phyloP scores from a whole-genome alignment of 2,113 vertebrate genomes.

The Ictidomys tridecemlineatus region DNA sequence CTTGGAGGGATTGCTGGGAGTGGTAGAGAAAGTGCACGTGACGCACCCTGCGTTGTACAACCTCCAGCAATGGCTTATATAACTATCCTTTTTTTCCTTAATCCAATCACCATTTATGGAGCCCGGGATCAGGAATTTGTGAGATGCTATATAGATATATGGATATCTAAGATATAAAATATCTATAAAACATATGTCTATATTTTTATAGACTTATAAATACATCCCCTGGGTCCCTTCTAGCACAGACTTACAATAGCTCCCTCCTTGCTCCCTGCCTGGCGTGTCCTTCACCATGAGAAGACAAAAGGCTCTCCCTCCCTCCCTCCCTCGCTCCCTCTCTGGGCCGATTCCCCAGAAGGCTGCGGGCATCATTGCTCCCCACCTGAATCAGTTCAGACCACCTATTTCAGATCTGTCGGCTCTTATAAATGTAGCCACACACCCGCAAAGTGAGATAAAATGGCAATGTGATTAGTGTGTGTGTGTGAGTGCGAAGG shows the following conservation, averaged over 20 bases:
- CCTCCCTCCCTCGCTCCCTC: neutral
- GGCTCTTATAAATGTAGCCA: conserved; percentile 82
- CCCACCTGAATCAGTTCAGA: conserved; percentile 69
- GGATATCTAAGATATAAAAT: conserved; percentile 63
- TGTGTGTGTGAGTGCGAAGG: neutral
- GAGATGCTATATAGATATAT: conserved; percentile 62
- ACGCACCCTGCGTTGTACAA: neutral
- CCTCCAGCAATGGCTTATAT: conserved; percentile 47
- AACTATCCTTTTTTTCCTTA: conserved; percentile 62
- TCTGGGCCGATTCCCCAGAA: neutral
- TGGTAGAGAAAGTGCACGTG: neutral
- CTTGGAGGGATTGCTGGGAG: neutral
- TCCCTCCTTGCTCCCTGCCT: neutral
- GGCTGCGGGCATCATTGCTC: conserved; percentile 9
- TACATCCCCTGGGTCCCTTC: conserved; percentile 72
- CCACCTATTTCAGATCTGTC: conserved; percentile 83
- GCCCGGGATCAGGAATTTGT: conserved; percentile 64
- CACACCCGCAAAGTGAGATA: conserved; percentile 71
- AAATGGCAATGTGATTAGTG: conserved; percentile 63
- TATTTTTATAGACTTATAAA: conserved; percentile 74
- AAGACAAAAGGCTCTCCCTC: conserved; percentile 61
- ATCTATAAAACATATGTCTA: conserved; percentile 79
- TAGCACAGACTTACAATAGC: neutral
- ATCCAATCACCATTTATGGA: conserved; percentile 72
- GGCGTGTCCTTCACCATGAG: conserved; percentile 41